Conservation (phyloP, 2,888 invertebrate species). For the Sinelater perroti region DNA sequence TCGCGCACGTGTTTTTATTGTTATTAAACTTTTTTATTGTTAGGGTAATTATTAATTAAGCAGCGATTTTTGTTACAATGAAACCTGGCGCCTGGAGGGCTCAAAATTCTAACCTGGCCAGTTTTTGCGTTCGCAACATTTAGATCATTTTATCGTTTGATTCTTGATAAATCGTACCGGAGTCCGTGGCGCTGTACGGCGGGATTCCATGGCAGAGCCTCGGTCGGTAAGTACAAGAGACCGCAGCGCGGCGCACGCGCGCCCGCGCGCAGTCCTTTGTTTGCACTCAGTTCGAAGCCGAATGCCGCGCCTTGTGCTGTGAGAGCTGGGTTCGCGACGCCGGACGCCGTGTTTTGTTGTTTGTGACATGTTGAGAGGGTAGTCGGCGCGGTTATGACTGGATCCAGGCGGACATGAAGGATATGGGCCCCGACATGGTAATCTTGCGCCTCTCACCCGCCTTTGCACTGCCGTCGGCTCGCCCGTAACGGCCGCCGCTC, state of each 20-base stretch:
- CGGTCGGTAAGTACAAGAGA: constrained; percentile 35
- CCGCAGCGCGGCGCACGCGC: constrained; percentile 55
- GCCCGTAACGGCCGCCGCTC: background rate
- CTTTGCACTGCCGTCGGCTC: constrained; percentile 13
- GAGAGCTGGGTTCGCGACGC: constrained; percentile 58
- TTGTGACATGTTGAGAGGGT: constrained; percentile 42
- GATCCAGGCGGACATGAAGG: constrained; percentile 70
- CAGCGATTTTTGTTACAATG: no score
- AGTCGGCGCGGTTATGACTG: constrained; percentile 43
- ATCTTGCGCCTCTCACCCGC: constrained; percentile 42
- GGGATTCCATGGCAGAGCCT: constrained; percentile 18
- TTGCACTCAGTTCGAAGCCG: constrained; percentile 55
- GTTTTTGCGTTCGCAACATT: no score
- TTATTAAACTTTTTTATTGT: no score
- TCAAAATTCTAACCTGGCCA: no score
- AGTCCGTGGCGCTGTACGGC: constrained; percentile 14
- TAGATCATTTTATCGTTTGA: background rate
- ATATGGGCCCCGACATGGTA: constrained; percentile 85
- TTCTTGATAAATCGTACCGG: constrained; percentile 10
- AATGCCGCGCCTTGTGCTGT: constrained; percentile 53
- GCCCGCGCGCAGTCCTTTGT: constrained; percentile 47
- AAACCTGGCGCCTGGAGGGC: no score
- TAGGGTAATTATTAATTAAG: no score
- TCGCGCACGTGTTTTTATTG: no score
- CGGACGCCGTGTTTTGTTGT: constrained; percentile 55